A percentile compares a stretch with the other conserved stretches of the same genome.
phyloP scores from a whole-genome alignment of 1,140 invertebrate species.

The Zaprionus africanus region DNA sequence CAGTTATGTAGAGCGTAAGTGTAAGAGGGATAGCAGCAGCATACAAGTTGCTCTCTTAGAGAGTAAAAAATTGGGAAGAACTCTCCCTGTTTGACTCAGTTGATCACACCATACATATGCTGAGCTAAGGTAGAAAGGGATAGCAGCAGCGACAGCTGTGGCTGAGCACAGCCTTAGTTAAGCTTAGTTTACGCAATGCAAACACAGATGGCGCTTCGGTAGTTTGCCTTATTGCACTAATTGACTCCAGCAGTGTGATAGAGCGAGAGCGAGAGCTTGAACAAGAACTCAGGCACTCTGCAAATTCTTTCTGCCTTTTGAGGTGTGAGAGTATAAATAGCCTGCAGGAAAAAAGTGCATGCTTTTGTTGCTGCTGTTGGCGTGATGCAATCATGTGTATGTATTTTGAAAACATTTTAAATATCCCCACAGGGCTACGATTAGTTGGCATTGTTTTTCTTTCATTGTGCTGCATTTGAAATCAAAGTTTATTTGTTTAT shows the following conservation, averaged over 20 bases:
- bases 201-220: neutral
- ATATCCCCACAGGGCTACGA: neutral
- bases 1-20: neutral
- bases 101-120: neutral
- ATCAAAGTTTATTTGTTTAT: neutral
- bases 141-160: too few relatives aligned
- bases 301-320: neutral
- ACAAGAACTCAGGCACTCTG: neutral
- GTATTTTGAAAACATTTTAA: neutral
- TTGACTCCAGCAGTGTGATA: neutral
- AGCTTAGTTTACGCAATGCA: neutral
- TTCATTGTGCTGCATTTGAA: neutral
- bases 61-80: neutral
- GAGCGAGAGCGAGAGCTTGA: neutral
- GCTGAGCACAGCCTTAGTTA: too few relatives aligned
- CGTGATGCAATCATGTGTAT: neutral
- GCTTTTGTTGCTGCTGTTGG: neutral
- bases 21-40: neutral
- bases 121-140: too few relatives aligned
- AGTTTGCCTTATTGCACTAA: neutral
- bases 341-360: neutral
- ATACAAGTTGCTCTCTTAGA: neutral
- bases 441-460: neutral
- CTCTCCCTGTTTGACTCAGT: neutral
- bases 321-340: slow-evolving; percentile 1